These are phyloP conservation scores for Dasysyrphus albostriatus DNA, from an alignment of 2,888 invertebrate genomes.

Conservation along the genomic window DNA sequence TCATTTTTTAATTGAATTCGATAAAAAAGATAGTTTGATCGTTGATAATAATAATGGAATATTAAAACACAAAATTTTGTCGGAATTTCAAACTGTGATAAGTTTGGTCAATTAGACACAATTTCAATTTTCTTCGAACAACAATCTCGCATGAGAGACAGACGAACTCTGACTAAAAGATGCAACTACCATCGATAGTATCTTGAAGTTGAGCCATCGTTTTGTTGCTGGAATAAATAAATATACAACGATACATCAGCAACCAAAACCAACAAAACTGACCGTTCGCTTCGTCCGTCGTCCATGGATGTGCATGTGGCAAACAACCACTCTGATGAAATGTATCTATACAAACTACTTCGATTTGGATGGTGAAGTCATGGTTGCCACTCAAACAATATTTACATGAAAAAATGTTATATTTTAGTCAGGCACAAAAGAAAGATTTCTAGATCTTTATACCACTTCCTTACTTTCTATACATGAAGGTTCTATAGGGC, in stretches of 20 bases:
- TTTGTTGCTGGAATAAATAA: slow-evolving; percentile 32
- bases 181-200: slow-evolving; percentile 60
- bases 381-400: neutral
- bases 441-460: no score
- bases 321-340: slow-evolving; percentile 18
- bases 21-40: neutral
- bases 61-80: neutral
- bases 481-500: no score
- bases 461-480: no score
- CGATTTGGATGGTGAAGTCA: neutral
- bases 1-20: neutral
- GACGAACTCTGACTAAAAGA: slow-evolving; percentile 68
- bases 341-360: slow-evolving; percentile 49
- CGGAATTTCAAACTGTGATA: neutral
- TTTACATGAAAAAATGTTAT: no score
- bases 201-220: slow-evolving; percentile 52
- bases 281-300: neutral
- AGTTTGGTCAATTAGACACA: neutral
- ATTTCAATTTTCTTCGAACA: slow-evolving; percentile 22
- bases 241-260: slow-evolving; percentile 30
- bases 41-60: neutral
- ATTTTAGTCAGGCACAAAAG: no score
- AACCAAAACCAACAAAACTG: slow-evolving; percentile 21
- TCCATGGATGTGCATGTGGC: slow-evolving; percentile 1
- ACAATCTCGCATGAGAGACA: slow-evolving; percentile 70